Conservation (phyloP, 2,113 vertebrate species). For the Oxygymnocypris stewartii region DNA sequence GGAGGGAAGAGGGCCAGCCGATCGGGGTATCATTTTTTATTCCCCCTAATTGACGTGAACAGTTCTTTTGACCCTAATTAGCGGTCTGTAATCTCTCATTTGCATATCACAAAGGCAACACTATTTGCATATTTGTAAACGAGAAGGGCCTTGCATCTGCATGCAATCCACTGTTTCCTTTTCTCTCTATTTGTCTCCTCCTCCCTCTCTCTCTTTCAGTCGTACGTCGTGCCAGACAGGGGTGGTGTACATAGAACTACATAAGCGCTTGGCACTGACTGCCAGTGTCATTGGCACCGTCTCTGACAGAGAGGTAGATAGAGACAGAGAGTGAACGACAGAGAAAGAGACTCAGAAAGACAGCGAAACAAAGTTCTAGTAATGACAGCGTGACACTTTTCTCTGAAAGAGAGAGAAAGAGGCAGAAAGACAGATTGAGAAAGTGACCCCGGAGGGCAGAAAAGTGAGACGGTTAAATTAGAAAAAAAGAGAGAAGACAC, state of each 20-base stretch:
- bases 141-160: conserved; percentile 80
- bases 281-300: conserved; percentile 60
- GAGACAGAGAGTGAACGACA: conserved; percentile 40
- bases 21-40: conserved; percentile 70
- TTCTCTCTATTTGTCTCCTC: conserved; percentile 67
- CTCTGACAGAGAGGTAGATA: conserved; percentile 30
- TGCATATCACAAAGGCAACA: conserved; percentile 90
- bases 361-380: conserved; percentile 25
- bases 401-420: conserved; percentile 6
- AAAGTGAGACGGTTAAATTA: not conserved
- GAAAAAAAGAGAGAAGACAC: not conserved
- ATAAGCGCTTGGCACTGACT: conserved; percentile 66
- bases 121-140: conserved; percentile 92
- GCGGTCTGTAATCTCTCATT: conserved; percentile 87
- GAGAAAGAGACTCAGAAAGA: conserved; percentile 18
- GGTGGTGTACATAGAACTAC: conserved; percentile 70
- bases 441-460: too few species aligned
- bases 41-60: conserved; percentile 87
- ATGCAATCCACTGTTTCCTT: conserved; percentile 75
- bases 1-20: conserved; percentile 55
- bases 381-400: conserved; percentile 14
- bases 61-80: conserved; percentile 95
- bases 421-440: conserved; percentile 11
- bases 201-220: conserved; percentile 51
- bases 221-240: conserved; percentile 71